Conservation (phyloP, 2,888 invertebrate species). For the Ischnus inquisitorius region DNA sequence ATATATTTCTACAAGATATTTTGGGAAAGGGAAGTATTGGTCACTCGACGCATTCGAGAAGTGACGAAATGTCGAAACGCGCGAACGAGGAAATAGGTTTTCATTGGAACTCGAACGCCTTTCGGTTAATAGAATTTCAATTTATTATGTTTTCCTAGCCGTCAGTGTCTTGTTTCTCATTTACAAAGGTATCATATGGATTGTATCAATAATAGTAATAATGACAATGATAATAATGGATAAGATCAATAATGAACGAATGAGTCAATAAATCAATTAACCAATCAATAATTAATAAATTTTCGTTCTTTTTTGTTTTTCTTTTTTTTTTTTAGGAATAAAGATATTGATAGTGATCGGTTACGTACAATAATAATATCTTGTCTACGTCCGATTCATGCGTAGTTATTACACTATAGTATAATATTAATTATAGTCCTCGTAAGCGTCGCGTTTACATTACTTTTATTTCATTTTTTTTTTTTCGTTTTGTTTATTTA, state of each 20-base stretch:
- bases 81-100: constrained; percentile 14
- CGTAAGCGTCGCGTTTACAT: constrained; percentile 69
- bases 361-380: constrained; percentile 71
- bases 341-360: constrained; percentile 64
- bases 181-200: constrained; percentile 83
- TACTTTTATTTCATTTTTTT: constrained; percentile 41
- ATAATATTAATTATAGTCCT: constrained; percentile 73
- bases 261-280: constrained; percentile 65
- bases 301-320: constrained; percentile 19
- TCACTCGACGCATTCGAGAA: no score
- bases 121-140: constrained; percentile 84
- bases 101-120: constrained; percentile 68
- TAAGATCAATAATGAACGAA: constrained; percentile 64
- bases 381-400: constrained; percentile 68
- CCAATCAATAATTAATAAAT: constrained; percentile 58
- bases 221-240: constrained; percentile 70
- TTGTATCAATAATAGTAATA: constrained; percentile 76
- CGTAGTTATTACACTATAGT: constrained; percentile 71
- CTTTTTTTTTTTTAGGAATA: constrained; percentile 45
- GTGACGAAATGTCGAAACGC: not conserved
- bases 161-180: constrained; percentile 84
- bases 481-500: constrained; percentile 61
- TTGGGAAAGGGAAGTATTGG: no score
- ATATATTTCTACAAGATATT: no score
- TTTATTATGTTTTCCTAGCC: constrained; percentile 84